Evolutionary conservation across 2,797 vertebrate species (phyloP), one percentile per base, ranked within the genome.

Genomic region (Oreochromis grahami): DNA sequence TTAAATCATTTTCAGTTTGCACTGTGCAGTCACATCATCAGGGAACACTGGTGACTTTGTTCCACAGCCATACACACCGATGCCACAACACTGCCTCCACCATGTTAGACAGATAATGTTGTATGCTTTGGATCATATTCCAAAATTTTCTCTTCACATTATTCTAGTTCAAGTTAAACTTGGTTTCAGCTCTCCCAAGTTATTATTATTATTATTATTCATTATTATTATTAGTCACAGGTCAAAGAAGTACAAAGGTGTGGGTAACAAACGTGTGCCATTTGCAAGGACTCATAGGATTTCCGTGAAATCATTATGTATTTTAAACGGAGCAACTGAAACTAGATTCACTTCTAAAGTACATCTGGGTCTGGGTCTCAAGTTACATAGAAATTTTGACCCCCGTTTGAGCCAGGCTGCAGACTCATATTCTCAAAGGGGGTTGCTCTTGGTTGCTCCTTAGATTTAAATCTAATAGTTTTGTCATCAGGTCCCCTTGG

Each of bases 81-180:
- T 38, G 60, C 34, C 60, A 63, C 60, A 63, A 63, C 60, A 63
- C 60, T 38, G 60, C 19, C 34, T 63, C 60, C n/a, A 63, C 13
- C 19, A 38, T 63, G 11, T 38, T 63, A 63, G 19, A 63, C 19
- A 63, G 4, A 63, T 13, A 63, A 36, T n/a, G 36, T 36, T 9
- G 58, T 63, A 63, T 38, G 34, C 11, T 63, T 63, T 63, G 58
- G 34, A 0, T 63, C 58, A 38, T 38, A 38, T 63, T 63, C 34
- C 34, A 63, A 13, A 2, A 36, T 38, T 38, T 63, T 38, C 58
- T 63, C 32, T 63, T 36, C 0, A 0, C 58, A 36, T 63, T 17
- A n/a, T 63, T 63, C 10, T 36, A 63, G 32, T 36, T 63, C 58
- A 63, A 13, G 32, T 63, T 63, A 5, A 38, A 8, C 10, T n/a